Conservation (phyloP, 2,797 vertebrate genomes). For the Chrysocyon brachyurus region DNA sequence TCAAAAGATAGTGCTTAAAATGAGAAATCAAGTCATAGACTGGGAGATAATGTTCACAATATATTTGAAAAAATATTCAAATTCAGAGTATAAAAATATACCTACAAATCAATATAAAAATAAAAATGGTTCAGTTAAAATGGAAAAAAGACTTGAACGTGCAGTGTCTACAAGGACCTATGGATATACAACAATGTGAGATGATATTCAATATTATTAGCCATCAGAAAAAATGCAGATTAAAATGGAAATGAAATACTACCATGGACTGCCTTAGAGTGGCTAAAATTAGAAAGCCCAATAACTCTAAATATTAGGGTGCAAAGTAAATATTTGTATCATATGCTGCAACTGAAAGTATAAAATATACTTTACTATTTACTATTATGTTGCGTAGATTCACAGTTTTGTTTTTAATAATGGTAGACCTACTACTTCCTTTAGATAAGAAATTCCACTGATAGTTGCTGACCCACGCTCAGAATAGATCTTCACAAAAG, state of each 20-base stretch:
- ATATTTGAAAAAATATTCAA: neutral
- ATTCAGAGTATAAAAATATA: neutral
- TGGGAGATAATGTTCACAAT: neutral
- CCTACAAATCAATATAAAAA: neutral
- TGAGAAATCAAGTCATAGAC: neutral
- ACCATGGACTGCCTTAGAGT: neutral
- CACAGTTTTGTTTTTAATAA: neutral
- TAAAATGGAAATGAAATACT: neutral
- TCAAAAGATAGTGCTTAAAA: neutral
- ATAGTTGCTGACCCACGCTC: neutral
- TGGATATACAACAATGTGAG: neutral
- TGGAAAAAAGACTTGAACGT: neutral
- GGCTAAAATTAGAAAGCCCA: neutral
- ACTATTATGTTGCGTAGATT: neutral
- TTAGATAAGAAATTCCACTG: neutral
- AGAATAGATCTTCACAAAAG: neutral
- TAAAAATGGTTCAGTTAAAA: neutral
- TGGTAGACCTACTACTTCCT: neutral
- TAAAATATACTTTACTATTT: neutral
- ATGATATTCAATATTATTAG: neutral
- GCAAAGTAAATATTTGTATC: neutral
- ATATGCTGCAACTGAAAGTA: neutral
- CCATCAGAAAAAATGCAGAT: neutral
- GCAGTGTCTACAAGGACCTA: neutral
- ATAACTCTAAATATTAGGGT: neutral